These are phyloP conservation scores for Pelodytes ibericus DNA, from an alignment of 2,797 vertebrate genomes.

Conservation along the genomic window DNA sequence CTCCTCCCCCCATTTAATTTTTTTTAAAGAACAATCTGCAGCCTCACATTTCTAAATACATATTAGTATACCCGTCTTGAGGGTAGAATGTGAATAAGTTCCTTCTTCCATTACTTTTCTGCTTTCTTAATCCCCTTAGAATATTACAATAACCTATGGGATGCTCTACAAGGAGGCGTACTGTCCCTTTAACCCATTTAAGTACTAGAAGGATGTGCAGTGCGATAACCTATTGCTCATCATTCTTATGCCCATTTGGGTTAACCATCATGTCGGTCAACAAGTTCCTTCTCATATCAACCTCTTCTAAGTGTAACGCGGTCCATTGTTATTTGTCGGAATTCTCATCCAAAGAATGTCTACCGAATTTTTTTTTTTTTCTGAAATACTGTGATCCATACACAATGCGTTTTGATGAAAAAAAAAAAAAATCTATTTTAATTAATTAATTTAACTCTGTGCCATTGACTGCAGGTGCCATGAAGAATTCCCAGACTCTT, in stretches of 20 bases:
- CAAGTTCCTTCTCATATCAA: slow-evolving; percentile 12
- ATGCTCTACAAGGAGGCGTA: not conserved
- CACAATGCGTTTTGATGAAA: too few species aligned
- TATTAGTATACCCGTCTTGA: too few species aligned
- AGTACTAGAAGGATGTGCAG: not conserved
- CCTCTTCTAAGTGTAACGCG: slow-evolving; percentile 9
- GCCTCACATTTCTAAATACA: too few species aligned
- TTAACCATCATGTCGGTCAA: not conserved
- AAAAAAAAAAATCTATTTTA: slow-evolving; percentile 52
- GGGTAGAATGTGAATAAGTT: too few species aligned
- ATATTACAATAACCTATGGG: not conserved
- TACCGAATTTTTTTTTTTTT: too few species aligned
- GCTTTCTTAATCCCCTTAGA: too few species aligned
- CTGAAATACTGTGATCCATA: slow-evolving; percentile 42
- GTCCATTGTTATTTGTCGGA: slow-evolving; percentile 33
- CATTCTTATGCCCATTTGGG: not conserved
- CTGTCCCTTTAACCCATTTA: not conserved
- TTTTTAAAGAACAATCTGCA: too few species aligned
- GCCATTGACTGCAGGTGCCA: slow-evolving; percentile 55
- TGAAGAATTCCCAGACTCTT: slow-evolving; percentile 4
- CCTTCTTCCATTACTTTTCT: too few species aligned
- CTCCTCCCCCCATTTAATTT: too few species aligned
- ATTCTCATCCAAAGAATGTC: slow-evolving; percentile 46
- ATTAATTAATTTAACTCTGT: slow-evolving; percentile 60
- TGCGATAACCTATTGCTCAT: not conserved